Evolutionary conservation across 2,113 vertebrate species (phyloP), one percentile per base, ranked within the genome.

Genomic region (Rhinoderma darwinii): DNA sequence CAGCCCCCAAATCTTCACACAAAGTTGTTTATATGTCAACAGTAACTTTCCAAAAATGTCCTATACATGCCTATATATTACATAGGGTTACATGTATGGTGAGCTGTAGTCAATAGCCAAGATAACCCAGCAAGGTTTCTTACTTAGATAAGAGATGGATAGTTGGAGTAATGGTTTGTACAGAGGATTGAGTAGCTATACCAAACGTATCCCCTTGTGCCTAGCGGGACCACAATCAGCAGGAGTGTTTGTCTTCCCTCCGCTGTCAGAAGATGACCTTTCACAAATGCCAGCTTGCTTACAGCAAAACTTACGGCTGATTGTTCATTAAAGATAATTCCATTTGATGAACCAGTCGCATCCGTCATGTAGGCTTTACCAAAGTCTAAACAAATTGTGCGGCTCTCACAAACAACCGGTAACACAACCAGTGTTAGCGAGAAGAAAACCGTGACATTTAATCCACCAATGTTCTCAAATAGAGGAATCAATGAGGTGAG

Each of bases 311-410:
- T 80, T 68, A 81, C 50, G 27, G 77, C 77, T 74, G 76, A 72
- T 82, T 81, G 44, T 81, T 86, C 76, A 72, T 80, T 80, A 80
- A 81, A 73, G 44, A 86, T 86, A 86, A 86, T 86, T 79, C 85
- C 37, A 80, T 81, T 86, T 86, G 85, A 86, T 86, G 85, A 86
- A 74, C 84, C 44, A 72, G 77, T 50, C 39, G 27, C 25, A 81
- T 73, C 47, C 15, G 63, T 73, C 77, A 81, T 73, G 50, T 25
- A 81, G 66, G 63, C 70, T 81, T 81, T 70, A 70, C 32, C 66
- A 32, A 73, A 17, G 63, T 73, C 76, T 54, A 72, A 81, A 59
- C 51, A 10, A 61, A n/a, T 14, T 47, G 85, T 27, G 35, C 43
- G 50, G 25, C 27, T 73, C 25, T 72, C 17, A 27, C 30, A 50